These are phyloP conservation scores for Frieseomelitta varia DNA, from an alignment of 1,140 invertebrate species.

Conservation along the genomic window DNA sequence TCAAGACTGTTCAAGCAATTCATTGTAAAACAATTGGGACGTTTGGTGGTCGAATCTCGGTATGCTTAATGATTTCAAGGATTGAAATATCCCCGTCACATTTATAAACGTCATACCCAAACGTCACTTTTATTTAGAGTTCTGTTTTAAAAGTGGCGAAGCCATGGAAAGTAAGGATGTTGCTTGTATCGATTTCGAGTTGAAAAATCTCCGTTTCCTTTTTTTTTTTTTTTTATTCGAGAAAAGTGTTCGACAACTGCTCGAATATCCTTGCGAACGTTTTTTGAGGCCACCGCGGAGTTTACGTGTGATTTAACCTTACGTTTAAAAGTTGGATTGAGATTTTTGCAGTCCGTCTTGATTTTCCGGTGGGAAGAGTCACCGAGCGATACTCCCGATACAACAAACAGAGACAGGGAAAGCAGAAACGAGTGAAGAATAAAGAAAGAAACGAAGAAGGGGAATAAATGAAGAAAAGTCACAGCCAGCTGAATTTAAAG, in stretches of 20 bases:
- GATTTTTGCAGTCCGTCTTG: background rate
- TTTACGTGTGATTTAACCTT: too few species aligned
- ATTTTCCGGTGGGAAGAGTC: background rate
- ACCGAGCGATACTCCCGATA: background rate
- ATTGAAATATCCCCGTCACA: background rate
- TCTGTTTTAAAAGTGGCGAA: background rate
- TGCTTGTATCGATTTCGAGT: background rate
- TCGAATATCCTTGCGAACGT: background rate
- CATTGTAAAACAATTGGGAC: background rate
- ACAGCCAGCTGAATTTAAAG: conserved; percentile 66
- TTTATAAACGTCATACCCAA: background rate
- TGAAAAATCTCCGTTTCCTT: background rate
- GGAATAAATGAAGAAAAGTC: conserved; percentile 30
- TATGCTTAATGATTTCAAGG: background rate
- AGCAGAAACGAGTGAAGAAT: too few species aligned
- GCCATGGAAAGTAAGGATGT: background rate
- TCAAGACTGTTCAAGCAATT: conserved; percentile 19
- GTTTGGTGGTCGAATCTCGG: background rate
- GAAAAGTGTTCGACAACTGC: background rate
- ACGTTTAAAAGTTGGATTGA: background rate
- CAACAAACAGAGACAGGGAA: background rate
- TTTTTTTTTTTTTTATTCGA: background rate
- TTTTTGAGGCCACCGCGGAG: background rate
- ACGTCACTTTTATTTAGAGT: background rate
- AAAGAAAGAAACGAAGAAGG: background rate